These are phyloP conservation scores for Pollimyrus isidori DNA, from an alignment of 2,113 vertebrate species.

Conservation along the genomic window DNA sequence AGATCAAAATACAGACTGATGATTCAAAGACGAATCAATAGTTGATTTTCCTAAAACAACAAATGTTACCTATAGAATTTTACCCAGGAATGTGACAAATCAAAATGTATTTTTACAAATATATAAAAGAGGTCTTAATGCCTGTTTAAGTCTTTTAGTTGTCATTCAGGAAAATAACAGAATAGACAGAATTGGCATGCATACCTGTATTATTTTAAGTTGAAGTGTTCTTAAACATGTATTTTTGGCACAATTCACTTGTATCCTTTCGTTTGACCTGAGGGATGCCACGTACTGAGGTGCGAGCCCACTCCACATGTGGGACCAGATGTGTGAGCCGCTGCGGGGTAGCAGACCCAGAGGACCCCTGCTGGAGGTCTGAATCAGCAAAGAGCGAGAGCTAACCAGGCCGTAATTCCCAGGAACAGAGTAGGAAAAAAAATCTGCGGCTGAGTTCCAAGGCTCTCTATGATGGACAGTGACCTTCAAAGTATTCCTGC, in stretches of 20 bases:
- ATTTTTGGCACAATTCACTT: not conserved
- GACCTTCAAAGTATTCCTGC: constrained; percentile 29
- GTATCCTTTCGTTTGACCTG: not conserved
- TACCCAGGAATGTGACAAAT: not conserved
- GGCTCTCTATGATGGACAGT: constrained; percentile 19
- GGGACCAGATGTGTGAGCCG: not conserved
- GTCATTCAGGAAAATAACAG: not conserved
- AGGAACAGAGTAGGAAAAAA: not conserved
- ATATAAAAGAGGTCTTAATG: not conserved
- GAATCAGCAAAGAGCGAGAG: constrained; percentile 6
- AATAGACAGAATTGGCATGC: not conserved
- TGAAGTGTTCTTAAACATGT: not conserved
- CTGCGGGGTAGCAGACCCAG: not conserved
- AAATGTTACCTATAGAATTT: not conserved
- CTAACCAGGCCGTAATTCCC: not conserved
- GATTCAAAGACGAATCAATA: not conserved
- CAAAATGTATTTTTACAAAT: not conserved
- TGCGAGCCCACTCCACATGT: not conserved
- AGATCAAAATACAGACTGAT: not conserved
- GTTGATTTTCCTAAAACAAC: not conserved
- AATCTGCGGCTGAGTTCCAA: not conserved
- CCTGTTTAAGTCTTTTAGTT: not conserved
- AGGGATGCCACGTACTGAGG: not conserved
- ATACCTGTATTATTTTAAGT: not conserved
- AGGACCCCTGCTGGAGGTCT: not conserved